These are phyloP conservation scores for Phyllostomus hastatus DNA, from an alignment of 2,113 vertebrate species.

Conservation along the genomic window DNA sequence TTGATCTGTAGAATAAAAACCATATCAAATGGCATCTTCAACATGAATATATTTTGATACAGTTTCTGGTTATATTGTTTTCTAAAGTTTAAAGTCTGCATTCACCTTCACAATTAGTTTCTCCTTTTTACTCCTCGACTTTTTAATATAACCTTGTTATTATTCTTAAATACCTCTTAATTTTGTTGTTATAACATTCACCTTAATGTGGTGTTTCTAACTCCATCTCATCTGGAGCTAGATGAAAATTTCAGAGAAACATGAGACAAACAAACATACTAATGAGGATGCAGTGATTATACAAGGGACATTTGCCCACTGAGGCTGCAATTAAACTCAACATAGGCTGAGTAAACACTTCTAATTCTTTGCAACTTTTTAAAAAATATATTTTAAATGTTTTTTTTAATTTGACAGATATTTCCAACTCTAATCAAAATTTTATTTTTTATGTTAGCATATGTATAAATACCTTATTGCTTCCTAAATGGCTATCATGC, in stretches of 20 bases:
- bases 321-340: neutral
- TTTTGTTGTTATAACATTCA: neutral
- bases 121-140: neutral
- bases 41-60: neutral
- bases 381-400: neutral
- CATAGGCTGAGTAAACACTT: neutral
- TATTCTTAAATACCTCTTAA: neutral
- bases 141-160: neutral
- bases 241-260: neutral
- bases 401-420: neutral
- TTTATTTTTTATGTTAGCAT: neutral
- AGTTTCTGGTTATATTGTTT: neutral
- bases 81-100: neutral
- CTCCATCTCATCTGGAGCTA: neutral
- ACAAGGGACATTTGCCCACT: neutral
- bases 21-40: neutral
- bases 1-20: neutral
- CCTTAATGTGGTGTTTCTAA: neutral
- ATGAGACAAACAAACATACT: neutral
- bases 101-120: neutral
- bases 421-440: neutral
- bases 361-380: neutral
- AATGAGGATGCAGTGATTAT: rapidly evolving
- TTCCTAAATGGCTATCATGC: neutral
- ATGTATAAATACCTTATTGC: neutral